Conservation (phyloP, 2,797 vertebrate species). For the Limosa lapponica region DNA sequence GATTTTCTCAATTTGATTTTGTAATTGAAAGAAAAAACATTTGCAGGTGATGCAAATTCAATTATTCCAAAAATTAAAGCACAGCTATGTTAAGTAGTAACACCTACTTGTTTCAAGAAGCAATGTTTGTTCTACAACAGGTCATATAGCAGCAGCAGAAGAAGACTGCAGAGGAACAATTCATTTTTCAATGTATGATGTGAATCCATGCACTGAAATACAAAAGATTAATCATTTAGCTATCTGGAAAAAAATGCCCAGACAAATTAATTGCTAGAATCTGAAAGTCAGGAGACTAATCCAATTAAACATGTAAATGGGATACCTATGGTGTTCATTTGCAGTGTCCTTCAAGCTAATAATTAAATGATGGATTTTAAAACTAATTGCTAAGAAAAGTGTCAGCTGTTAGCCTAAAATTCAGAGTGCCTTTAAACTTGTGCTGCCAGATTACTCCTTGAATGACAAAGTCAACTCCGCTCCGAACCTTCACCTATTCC, state of each 20-base stretch:
- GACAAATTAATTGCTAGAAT: conserved; percentile 73
- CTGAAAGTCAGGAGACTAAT: conserved; percentile 73
- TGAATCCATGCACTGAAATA: conserved; percentile 43
- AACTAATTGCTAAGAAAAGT: conserved; percentile 70
- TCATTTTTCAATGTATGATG: conserved; percentile 40
- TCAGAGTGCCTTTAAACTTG: neutral
- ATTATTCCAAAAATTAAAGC: conserved; percentile 37
- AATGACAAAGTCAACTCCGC: neutral
- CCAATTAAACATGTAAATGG: conserved; percentile 76
- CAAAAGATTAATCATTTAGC: conserved; percentile 62
- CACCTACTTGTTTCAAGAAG: conserved; percentile 24
- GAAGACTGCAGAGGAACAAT: neutral
- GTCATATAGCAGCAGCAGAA: neutral
- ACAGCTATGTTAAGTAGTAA: neutral
- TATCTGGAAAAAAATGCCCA: conserved; percentile 34
- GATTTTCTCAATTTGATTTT: conserved; percentile 42
- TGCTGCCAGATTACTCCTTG: neutral
- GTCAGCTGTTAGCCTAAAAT: conserved; percentile 31
- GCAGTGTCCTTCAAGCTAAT: conserved; percentile 68
- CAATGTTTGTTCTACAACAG: neutral
- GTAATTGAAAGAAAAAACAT: conserved; percentile 37
- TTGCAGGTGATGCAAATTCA: neutral
- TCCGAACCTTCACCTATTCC: neutral
- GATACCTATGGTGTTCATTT: conserved; percentile 54
- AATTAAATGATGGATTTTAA: conserved; percentile 76